Evolutionary conservation across 2,797 vertebrate species (phyloP).

Genomic region (Anas bernieri): DNA sequence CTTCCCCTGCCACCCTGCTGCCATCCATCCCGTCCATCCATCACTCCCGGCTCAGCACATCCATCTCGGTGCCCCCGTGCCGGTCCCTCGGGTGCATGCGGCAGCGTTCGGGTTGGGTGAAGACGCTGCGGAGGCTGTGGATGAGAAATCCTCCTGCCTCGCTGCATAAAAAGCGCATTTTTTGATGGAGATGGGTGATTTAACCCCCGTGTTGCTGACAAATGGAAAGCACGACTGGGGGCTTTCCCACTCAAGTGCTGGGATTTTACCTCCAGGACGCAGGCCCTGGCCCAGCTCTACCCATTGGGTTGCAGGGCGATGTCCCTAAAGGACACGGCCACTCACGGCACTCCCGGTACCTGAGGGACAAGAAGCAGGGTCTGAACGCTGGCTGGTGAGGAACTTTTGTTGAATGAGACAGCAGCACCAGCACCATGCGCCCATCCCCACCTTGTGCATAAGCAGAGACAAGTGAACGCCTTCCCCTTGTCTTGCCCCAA

Average conservation of each 20-base stretch:
- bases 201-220: not conserved
- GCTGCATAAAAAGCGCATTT: not conserved
- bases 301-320: not conserved
- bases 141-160: not conserved
- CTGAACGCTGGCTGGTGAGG: accelerated
- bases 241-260: not conserved
- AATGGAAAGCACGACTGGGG: not conserved
- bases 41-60: not conserved
- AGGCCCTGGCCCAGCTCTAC: not conserved
- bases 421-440: not conserved
- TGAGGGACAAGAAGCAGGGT: too few species aligned
- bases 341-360: not conserved
- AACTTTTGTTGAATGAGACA: not conserved
- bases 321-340: not conserved
- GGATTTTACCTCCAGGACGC: not conserved
- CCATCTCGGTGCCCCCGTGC: not conserved
- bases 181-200: not conserved
- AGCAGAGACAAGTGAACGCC: not conserved
- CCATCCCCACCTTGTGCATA: not conserved
- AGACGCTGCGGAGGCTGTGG: not conserved
- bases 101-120: not conserved
- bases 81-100: not conserved
- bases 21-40: not conserved
- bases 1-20: not conserved
- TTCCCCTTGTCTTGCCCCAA: not conserved